Evolutionary conservation across 2,888 invertebrate genomes (phyloP).

Genomic region (Leucania comma): DNA sequence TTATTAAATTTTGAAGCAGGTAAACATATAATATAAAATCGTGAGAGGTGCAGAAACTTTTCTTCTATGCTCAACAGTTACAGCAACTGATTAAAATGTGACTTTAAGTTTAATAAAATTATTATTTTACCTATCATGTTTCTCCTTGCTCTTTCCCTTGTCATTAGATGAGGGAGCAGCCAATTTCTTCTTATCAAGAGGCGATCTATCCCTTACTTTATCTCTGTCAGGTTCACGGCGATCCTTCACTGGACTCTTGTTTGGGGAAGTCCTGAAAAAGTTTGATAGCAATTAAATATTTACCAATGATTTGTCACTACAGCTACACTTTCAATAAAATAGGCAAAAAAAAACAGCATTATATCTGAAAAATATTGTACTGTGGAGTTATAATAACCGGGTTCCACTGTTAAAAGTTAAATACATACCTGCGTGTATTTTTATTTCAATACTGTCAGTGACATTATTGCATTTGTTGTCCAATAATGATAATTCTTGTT

Average conservation of each 20-base stretch:
- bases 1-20: not conserved
- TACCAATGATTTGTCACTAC: not conserved
- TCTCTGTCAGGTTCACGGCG: constrained; percentile 86
- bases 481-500: no score
- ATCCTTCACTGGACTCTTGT: constrained; percentile 87
- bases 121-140: constrained; percentile 83
- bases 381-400: no score
- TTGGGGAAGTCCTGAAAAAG: constrained; percentile 81
- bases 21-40: not conserved
- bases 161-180: constrained; percentile 79
- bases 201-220: constrained; percentile 86
- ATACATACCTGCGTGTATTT: no score
- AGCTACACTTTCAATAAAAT: no score
- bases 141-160: constrained; percentile 85
- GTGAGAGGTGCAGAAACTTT: not conserved
- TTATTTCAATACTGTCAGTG: no score
- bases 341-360: no score
- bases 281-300: not conserved
- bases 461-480: no score
- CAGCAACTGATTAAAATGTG: not conserved
- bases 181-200: constrained; percentile 86
- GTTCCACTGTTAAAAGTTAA: no score
- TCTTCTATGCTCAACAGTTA: not conserved
- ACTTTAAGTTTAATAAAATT: no score
- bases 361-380: no score